These are phyloP conservation scores for Macaria liturata DNA, from an alignment of 2,888 invertebrate genomes.

Conservation along the genomic window DNA sequence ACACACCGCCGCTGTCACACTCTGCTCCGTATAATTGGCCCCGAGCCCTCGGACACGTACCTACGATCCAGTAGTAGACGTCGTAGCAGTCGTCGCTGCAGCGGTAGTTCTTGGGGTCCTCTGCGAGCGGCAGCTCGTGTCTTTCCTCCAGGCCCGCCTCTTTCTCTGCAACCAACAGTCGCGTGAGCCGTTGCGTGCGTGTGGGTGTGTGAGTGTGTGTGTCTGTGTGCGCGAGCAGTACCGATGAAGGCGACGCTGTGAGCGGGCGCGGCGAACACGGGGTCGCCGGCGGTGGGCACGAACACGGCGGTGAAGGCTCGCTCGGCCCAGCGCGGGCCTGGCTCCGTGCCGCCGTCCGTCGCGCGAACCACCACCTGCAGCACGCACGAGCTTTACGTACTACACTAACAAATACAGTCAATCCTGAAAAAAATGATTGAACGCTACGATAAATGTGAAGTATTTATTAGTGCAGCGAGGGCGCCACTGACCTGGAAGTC, in stretches of 20 bases:
- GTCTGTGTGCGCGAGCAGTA: conserved; percentile 28
- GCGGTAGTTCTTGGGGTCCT: conserved; percentile 73
- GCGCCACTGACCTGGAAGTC: conserved; percentile 55
- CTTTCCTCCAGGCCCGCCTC: conserved; percentile 61
- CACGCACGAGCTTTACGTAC: no score
- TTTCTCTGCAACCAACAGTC: conserved; percentile 52
- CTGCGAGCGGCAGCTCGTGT: conserved; percentile 57
- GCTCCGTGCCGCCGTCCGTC: conserved; percentile 74
- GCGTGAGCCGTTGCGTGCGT: no score
- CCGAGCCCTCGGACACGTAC: conserved; percentile 46
- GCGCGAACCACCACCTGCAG: conserved; percentile 73
- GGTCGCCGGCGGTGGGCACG: conserved; percentile 73
- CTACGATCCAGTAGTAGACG: conserved; percentile 74
- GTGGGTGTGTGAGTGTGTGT: no score
- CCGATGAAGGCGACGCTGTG: conserved; percentile 62
- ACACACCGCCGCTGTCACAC: no score
- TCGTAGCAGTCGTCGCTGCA: conserved; percentile 61
- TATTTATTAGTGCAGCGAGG: no score
- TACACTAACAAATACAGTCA: no score
- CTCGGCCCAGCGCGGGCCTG: conserved; percentile 46
- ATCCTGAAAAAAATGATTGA: no score
- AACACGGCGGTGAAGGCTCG: conserved; percentile 63
- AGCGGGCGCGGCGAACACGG: conserved; percentile 54
- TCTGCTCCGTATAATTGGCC: no score
- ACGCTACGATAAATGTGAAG: no score